Evolutionary conservation across 2,113 vertebrate species (phyloP).

Genomic region (Turnix velox): DNA sequence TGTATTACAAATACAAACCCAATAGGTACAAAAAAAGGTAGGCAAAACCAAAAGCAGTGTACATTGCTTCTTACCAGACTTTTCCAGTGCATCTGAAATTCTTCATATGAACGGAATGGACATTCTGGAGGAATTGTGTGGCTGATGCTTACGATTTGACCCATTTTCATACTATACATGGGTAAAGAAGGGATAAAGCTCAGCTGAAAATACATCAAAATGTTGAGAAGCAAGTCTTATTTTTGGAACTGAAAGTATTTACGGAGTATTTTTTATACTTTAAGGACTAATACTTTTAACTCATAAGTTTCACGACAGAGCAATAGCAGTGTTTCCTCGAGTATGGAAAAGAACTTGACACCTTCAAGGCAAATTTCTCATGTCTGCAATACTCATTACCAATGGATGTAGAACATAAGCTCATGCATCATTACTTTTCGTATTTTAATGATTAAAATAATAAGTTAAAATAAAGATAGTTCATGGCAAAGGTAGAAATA

Average conservation of each 20-base stretch:
- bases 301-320: neutral
- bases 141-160: slow-evolving; percentile 83
- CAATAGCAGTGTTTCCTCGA: neutral
- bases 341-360: neutral
- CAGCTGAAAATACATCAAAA: neutral
- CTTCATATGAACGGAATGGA: slow-evolving; percentile 81
- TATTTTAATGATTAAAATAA: neutral
- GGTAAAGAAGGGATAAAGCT: neutral
- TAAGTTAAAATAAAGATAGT: neutral
- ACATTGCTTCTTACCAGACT: slow-evolving; percentile 73
- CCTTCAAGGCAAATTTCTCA: neutral
- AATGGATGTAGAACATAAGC: neutral
- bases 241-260: neutral
- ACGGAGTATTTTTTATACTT: neutral
- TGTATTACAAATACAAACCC: neutral
- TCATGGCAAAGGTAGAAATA: neutral
- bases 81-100: slow-evolving; percentile 85
- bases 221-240: neutral
- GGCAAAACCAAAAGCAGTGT: neutral
- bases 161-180: slow-evolving; percentile 88
- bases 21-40: neutral
- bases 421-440: neutral
- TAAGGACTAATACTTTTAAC: neutral
- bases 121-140: slow-evolving; percentile 73
- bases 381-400: neutral